These are phyloP conservation scores for Charaxes varanes DNA, from an alignment of 1,140 invertebrate genomes.

Conservation along the genomic window DNA sequence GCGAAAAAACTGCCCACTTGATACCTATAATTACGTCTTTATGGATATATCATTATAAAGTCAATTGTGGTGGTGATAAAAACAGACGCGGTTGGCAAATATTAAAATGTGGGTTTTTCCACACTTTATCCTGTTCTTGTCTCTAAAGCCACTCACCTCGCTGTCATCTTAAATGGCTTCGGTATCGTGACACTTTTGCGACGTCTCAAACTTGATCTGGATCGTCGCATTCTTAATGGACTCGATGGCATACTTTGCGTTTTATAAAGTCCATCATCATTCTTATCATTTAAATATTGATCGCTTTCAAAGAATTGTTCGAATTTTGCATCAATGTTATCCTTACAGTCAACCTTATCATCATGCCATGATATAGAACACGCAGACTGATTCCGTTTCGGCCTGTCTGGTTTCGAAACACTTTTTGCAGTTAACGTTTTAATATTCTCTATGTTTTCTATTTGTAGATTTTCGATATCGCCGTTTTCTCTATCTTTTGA, in stretches of 20 bases:
- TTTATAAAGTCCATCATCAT: slow-evolving; percentile 42
- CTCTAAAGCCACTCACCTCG: slow-evolving; percentile 68
- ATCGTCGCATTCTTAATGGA: slow-evolving; percentile 59
- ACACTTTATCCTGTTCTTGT: neutral
- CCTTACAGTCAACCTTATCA: slow-evolving; percentile 40
- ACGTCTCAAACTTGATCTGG: slow-evolving; percentile 34
- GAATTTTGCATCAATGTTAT: slow-evolving; percentile 56
- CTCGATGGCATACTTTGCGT: slow-evolving; percentile 75
- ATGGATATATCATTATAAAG: no score
- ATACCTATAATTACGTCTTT: no score
- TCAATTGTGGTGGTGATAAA: no score
- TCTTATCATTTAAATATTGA: slow-evolving; percentile 20
- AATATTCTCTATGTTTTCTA: slow-evolving; percentile 22
- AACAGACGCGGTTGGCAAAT: no score
- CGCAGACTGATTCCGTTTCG: slow-evolving; percentile 60
- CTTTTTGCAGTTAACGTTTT: slow-evolving; percentile 26
- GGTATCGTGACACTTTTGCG: slow-evolving; percentile 74
- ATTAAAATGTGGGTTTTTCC: slow-evolving; percentile 5
- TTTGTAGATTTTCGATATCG: slow-evolving; percentile 28
- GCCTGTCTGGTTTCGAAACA: slow-evolving; percentile 31
- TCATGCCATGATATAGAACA: slow-evolving; percentile 70
- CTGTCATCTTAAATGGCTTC: slow-evolving; percentile 80
- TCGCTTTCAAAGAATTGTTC: slow-evolving; percentile 50
- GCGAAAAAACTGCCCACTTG: no score
- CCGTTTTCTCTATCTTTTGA: slow-evolving; percentile 15